phyloP scores from a whole-genome alignment of 2,888 invertebrate genomes.

The Drosophila pullipes region DNA sequence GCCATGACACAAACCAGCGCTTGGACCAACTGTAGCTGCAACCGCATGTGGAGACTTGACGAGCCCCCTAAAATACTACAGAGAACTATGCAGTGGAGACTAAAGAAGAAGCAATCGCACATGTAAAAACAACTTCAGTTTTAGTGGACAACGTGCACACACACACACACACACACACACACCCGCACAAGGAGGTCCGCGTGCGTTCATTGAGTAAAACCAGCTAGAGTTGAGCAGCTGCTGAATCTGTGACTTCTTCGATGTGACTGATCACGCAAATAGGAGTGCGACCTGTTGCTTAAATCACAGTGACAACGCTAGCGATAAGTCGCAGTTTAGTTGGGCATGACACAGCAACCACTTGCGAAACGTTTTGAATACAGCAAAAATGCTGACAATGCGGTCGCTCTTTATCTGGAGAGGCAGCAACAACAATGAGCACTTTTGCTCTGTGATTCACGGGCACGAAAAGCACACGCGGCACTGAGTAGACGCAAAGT shows the following conservation, averaged over 20 bases:
- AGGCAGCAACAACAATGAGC: conserved; percentile 20
- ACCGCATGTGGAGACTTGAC: conserved; percentile 57
- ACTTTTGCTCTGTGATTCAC: conserved; percentile 59
- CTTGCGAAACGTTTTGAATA: conserved; percentile 22
- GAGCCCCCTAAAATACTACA: conserved; percentile 64
- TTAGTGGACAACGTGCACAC: conserved; percentile 29
- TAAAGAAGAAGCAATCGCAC: conserved; percentile 31
- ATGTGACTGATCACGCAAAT: conserved; percentile 25
- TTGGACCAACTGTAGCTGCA: conserved; percentile 38
- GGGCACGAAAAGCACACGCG: conserved; percentile 70
- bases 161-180: conserved; percentile 9
- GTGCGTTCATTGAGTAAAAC: conserved; percentile 58
- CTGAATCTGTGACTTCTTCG: conserved; percentile 18
- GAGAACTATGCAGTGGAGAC: conserved; percentile 31
- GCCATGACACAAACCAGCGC: conserved; percentile 47
- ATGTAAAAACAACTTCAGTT: conserved; percentile 52
- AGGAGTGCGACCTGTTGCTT: conserved; percentile 43
- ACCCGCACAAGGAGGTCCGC: conserved; percentile 29
- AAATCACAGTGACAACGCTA: conserved; percentile 10
- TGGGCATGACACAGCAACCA: conserved; percentile 16
- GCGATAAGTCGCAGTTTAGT: not conserved
- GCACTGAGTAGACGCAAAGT: conserved; percentile 51
- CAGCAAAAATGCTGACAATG: conserved; percentile 35
- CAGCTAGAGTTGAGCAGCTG: conserved; percentile 33
- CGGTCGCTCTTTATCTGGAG: conserved; percentile 26